Conservation (phyloP, 2,113 vertebrate genomes). For the Bucco capensis region DNA sequence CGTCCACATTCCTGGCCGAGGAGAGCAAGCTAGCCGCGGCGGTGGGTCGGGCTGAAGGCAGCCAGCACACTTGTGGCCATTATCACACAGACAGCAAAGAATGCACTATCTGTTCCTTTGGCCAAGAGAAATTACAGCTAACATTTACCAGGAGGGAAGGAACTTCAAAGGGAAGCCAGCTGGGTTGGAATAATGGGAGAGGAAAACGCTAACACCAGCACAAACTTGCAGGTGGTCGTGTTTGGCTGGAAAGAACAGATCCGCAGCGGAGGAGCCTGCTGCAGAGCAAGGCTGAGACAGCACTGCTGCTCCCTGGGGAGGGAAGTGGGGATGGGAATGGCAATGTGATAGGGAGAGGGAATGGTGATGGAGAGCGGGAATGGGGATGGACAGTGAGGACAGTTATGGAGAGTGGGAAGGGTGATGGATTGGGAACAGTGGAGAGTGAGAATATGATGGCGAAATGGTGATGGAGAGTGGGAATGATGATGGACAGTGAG, state of each 20-base stretch:
- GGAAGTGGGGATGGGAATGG: too few species aligned
- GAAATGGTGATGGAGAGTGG: too few species aligned
- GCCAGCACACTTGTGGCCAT: conserved; percentile 53
- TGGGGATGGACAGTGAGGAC: too few species aligned
- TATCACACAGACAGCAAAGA: conserved; percentile 66
- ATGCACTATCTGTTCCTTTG: conserved; percentile 25
- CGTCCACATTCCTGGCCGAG: background rate
- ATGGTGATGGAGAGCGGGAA: too few species aligned
- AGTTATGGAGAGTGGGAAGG: too few species aligned
- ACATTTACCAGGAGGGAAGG: conserved; percentile 64
- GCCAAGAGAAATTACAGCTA: conserved; percentile 71
- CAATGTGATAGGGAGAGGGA: too few species aligned
- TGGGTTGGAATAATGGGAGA: conserved; percentile 62
- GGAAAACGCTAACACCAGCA: conserved; percentile 70
- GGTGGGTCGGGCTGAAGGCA: conserved; percentile 7
- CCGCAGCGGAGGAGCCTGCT: background rate
- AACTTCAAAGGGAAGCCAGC: conserved; percentile 76
- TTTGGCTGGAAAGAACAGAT: conserved; percentile 33
- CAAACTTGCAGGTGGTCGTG: conserved; percentile 68
- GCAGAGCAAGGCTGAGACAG: background rate
- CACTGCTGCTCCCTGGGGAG: background rate
- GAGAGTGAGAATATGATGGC: too few species aligned
- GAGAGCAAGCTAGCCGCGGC: background rate
- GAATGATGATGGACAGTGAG: too few species aligned
- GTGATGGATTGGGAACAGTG: too few species aligned